phyloP scores from a whole-genome alignment of 2,113 vertebrate species.

The Meriones unguiculatus region DNA sequence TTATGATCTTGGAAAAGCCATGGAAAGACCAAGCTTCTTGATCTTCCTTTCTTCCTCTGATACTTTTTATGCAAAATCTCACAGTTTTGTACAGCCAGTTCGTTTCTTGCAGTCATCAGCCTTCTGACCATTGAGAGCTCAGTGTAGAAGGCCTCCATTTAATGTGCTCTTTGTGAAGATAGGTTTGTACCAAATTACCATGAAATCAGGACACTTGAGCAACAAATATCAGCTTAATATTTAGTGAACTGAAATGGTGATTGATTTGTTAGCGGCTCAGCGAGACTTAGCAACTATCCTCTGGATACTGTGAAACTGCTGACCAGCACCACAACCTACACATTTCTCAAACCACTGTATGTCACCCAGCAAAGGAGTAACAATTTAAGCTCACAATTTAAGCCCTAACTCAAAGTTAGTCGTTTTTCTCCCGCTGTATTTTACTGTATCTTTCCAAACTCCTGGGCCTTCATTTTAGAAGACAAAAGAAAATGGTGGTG shows the following conservation, averaged over 20 bases:
- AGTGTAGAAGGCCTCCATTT: background rate
- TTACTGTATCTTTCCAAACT: background rate
- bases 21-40: background rate
- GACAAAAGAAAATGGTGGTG: constrained; percentile 24
- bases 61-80: background rate
- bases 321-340: background rate
- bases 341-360: background rate
- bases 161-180: background rate
- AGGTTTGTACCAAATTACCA: background rate
- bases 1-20: background rate
- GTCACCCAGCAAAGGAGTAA: background rate
- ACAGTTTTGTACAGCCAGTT: background rate
- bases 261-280: background rate
- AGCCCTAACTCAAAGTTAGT: background rate
- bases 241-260: background rate
- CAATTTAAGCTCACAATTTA: background rate
- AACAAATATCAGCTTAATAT: background rate
- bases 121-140: background rate
- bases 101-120: background rate
- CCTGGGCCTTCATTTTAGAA: constrained; percentile 44
- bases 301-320: background rate
- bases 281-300: background rate
- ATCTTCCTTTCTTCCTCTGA: background rate
- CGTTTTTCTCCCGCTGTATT: background rate
- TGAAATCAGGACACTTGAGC: background rate